Percentiles rank a stretch among this genome's conserved stretches.
Evolutionary conservation across 2,888 invertebrate species (phyloP).

Genomic region (Hypomecis atomaria): DNA sequence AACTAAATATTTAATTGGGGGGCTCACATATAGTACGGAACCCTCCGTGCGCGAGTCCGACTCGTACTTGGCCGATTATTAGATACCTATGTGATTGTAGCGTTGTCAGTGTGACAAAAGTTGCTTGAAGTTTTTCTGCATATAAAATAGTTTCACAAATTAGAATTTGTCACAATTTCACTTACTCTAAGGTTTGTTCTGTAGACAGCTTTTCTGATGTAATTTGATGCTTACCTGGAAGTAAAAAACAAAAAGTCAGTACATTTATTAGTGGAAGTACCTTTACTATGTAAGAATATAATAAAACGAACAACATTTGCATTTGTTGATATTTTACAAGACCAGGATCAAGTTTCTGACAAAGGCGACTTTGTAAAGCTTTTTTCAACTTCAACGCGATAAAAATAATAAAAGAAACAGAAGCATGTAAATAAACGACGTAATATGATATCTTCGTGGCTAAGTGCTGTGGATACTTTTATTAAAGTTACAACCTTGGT

Average conservation of each 20-base stretch:
- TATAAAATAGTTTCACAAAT: too few species aligned
- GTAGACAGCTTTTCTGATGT: background rate
- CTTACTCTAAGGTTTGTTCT: too few species aligned
- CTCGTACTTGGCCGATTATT: too few species aligned
- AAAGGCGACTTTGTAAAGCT: conserved; percentile 12
- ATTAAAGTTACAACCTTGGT: conserved; percentile 45
- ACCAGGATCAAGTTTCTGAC: conserved; percentile 5
- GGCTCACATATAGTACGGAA: too few species aligned
- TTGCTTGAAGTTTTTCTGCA: too few species aligned
- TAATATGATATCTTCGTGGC: conserved; percentile 31
- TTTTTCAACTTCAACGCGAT: background rate
- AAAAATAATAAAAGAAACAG: conserved; percentile 21
- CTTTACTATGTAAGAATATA: background rate
- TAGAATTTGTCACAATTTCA: too few species aligned
- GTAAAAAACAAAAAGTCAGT: conserved; percentile 12
- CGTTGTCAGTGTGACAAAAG: too few species aligned
- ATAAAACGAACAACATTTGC: background rate
- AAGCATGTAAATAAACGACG: conserved; percentile 29
- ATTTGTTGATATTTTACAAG: background rate
- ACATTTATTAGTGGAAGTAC: background rate
- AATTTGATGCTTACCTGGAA: conserved; percentile 35
- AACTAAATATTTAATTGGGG: too few species aligned
- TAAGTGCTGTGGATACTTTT: conserved; percentile 28
- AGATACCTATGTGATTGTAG: too few species aligned
- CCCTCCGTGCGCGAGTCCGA: too few species aligned